phyloP scores from a whole-genome alignment of 2,888 invertebrate species.

The Carterocephalus palaemon region DNA sequence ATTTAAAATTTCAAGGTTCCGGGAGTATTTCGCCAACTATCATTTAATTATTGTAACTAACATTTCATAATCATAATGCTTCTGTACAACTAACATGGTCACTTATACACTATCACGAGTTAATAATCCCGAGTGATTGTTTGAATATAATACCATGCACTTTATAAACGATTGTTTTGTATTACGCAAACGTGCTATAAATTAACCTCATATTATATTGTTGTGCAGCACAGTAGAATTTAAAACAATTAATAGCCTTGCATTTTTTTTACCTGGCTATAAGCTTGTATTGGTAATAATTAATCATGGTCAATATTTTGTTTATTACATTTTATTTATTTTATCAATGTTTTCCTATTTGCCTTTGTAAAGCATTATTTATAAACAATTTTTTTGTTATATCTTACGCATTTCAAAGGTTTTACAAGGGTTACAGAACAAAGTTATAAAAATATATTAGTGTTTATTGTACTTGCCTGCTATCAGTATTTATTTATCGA shows the following conservation, averaged over 20 bases:
- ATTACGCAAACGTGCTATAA: constrained; percentile 1
- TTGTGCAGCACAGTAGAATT: constrained; percentile 7
- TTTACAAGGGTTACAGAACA: no score
- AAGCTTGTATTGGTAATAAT: constrained; percentile 11
- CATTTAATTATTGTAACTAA: constrained; percentile 1
- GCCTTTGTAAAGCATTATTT: constrained; percentile 10
- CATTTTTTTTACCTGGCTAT: constrained; percentile 22
- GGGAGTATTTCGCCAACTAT: background rate
- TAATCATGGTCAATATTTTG: constrained; percentile 3
- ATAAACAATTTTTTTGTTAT: constrained; percentile 1
- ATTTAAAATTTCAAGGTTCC: background rate
- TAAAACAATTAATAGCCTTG: constrained; percentile 5
- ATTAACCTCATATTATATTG: constrained; percentile 9
- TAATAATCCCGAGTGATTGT: constrained; percentile 2
- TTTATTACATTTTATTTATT: constrained; percentile 1
- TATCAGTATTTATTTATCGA: constrained; percentile 6
- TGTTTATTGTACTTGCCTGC: background rate
- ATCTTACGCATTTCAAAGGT: no score
- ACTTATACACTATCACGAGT: no score
- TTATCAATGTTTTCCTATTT: background rate
- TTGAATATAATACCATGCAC: constrained; percentile 34
- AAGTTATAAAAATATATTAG: background rate
- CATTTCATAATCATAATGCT: background rate
- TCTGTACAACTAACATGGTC: background rate
- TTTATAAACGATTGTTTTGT: constrained; percentile 24